phyloP scores from a whole-genome alignment of 2,888 invertebrate genomes.

The Timema podura region DNA sequence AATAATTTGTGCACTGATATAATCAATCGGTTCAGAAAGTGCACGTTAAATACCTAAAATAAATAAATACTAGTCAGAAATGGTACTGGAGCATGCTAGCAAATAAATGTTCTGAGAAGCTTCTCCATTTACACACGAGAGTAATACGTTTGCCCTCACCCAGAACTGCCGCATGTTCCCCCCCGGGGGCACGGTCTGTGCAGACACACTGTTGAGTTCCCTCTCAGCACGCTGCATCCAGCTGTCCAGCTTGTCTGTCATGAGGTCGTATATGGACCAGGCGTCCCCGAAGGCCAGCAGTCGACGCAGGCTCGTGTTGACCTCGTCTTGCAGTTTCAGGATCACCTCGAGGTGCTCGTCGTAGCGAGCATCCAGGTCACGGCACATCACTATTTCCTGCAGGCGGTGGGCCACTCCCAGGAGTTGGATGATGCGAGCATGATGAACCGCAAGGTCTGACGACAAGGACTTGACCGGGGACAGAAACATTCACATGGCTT shows the following conservation, averaged over 20 bases:
- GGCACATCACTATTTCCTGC: slow-evolving; percentile 69
- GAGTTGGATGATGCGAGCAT: slow-evolving; percentile 70
- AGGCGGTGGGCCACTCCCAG: slow-evolving; percentile 68
- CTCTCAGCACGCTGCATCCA: slow-evolving; percentile 73
- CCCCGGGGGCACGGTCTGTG: slow-evolving; percentile 57
- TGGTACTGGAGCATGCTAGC: too few species aligned
- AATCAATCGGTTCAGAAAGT: too few species aligned
- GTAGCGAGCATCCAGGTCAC: slow-evolving; percentile 69
- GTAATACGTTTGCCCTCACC: slow-evolving; percentile 46
- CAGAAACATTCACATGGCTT: neutral
- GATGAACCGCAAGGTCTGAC: slow-evolving; percentile 74
- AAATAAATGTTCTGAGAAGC: too few species aligned
- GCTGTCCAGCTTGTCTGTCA: slow-evolving; percentile 67
- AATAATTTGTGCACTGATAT: too few species aligned
- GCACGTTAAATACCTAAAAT: too few species aligned
- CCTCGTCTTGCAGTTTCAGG: slow-evolving; percentile 68
- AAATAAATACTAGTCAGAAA: too few species aligned
- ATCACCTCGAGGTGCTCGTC: slow-evolving; percentile 68
- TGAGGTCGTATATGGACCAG: slow-evolving; percentile 70
- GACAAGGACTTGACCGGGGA: slow-evolving; percentile 57
- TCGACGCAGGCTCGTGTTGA: slow-evolving; percentile 66
- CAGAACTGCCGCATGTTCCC: slow-evolving; percentile 79
- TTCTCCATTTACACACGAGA: too few species aligned
- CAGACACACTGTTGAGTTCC: slow-evolving; percentile 61
- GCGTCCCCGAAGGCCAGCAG: slow-evolving; percentile 71